phyloP scores from a whole-genome alignment of 1,140 invertebrate genomes.

The Mizuhopecten yessoensis region DNA sequence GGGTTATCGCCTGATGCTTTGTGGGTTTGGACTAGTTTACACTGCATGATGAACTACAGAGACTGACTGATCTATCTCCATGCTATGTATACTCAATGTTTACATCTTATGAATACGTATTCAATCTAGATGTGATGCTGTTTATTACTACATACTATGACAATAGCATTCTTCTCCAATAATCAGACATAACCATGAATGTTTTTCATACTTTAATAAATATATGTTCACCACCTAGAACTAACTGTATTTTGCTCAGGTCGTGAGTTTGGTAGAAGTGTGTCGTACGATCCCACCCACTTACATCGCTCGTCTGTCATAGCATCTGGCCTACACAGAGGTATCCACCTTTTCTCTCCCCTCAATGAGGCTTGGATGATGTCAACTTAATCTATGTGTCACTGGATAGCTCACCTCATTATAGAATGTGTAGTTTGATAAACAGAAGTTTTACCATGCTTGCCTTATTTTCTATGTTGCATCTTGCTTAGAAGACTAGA shows the following conservation, averaged over 20 bases:
- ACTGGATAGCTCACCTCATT: not conserved
- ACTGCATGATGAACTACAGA: not conserved
- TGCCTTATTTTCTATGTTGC: not conserved
- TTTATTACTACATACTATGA: not conserved
- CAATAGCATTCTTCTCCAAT: not conserved
- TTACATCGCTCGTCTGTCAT: conserved; percentile 58
- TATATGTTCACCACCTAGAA: conserved; percentile 19
- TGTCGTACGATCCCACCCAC: conserved; percentile 63
- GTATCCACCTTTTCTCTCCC: conserved; percentile 55
- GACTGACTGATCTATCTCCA: not conserved
- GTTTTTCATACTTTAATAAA: not conserved
- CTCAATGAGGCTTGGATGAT: conserved; percentile 15
- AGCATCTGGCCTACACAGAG: conserved; percentile 61
- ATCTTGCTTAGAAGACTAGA: not conserved
- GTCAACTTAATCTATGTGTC: not conserved
- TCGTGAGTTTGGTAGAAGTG: conserved; percentile 61
- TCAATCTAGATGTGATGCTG: not conserved
- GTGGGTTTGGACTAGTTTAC: not conserved
- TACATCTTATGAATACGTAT: not conserved
- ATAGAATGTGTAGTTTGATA: not conserved
- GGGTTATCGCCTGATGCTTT: not conserved
- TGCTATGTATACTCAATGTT: not conserved
- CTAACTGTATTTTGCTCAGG: conserved; percentile 50
- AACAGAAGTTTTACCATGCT: not conserved
- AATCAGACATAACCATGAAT: conserved; percentile 11